Base-by-base conservation (phyloP, 2,113 vertebrate species). In the Bubo scandiacus region DNA sequence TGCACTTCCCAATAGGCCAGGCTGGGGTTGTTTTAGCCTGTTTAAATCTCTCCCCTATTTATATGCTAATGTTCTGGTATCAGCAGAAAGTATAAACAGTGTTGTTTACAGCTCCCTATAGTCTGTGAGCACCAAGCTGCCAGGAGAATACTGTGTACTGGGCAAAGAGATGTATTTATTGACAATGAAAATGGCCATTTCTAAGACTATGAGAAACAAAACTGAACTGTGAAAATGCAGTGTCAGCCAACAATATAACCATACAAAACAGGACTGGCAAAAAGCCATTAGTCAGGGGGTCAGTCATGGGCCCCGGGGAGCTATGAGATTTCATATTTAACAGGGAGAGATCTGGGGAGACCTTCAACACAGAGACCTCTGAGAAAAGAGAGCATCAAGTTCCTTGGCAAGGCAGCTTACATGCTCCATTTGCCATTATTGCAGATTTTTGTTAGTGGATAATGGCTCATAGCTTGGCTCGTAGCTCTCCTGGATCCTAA, bases 41-140 rank as follows among this genome's bases (percentile, higher is more conserved):
- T 97, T 97, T 97, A 97, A 96, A 97, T 96, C 94, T 92, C 89
- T 90, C 72, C 15, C 34, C 95, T 91, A 95, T 96, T 97, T 96
- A 96, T 96, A 96, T 96, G 95, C 70, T 97, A 96, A 96, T 95
- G 83, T 62, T 94, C 87, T 91, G 78, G 54, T 94, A 94, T 96
- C 94, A 81, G 81, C 86, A 91, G 88, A 93, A 97, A 95, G 96
- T 95, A 95, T 90, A 97, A 97, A 97, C 94, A 95, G 86, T 86
- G 94, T 92, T 96, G 96, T 96, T 97, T 96, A 94, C 92, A 94
- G 92, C 94, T 95, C 91, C 68, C 95, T 90, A 90, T 91, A 90
- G 96, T 81, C 81, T 92, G 55, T 15, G 51, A 97, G 84, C 89
- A 90, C 59, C 71, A 82, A 92, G 86, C 52, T 91, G 86, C 89